Base-by-base conservation (phyloP, 2,113 vertebrate genomes). In the Gobiocypris rarus region DNA sequence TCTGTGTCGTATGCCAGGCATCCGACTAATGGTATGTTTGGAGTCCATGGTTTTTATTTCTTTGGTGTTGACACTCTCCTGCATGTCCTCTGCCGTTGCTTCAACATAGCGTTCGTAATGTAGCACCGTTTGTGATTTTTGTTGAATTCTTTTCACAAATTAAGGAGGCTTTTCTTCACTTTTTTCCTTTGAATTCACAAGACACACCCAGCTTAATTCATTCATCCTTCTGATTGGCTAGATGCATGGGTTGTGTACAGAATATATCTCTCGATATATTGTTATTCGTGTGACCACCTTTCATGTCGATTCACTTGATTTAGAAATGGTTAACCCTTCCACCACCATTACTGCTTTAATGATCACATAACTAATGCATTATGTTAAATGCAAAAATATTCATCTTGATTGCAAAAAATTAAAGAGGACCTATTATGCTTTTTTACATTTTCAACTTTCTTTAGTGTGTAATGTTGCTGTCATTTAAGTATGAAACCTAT, bases 1-100 rank as follows among this genome's bases (percentile, higher is more conserved):
- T 99, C 98, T 97, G 97, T 99, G 96, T 99, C 97, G 91, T 98
- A 98, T 98, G 98, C 98, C 97, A 97, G 97, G 95, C 97, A 98
- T 97, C 98, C 97, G 94, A 98, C 97, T 96, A 99, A 98, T 94
- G 97, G 97, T 99, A 99, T 95, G 97, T 98, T 95, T 94, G 96
- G 95, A 96, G 87, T 91, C 85, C 81, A 76, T 89, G 85, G 88
- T 81, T 81, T 84, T 65, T 63, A 1, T 28, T 45, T 77, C 58
- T 85, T 67, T 71, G 14, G 43, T 71, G 17, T 58, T 85, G 63
- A 85, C 78, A 84, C 86, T 73, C 86, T 91, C 81, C 89, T 96
- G 93, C 94, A 94, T 96, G 93, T 92, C 89, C 89, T 83, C 90
- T 87, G 89, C 89, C 91, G 54, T 76, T 28, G 26, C 70, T 63